These are phyloP conservation scores for Halcyon malimbica DNA, from an alignment of 2,113 vertebrate species.

Conservation along the genomic window DNA sequence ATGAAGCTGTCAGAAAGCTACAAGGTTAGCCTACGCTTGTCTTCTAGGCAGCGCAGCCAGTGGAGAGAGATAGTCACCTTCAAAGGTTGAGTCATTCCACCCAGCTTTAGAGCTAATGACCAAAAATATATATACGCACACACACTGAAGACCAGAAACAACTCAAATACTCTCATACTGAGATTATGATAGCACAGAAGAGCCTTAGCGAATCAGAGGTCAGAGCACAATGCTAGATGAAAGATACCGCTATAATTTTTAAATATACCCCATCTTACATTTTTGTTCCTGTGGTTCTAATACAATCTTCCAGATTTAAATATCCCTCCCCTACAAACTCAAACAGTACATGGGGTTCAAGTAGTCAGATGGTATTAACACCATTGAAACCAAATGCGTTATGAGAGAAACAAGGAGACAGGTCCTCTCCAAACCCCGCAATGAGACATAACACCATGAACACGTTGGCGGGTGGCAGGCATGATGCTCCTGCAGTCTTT, in stretches of 20 bases:
- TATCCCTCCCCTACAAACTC: neutral
- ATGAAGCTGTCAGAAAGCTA: slow-evolving; percentile 33
- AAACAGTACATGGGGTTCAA: neutral
- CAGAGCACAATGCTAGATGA: neutral
- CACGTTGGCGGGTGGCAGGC: neutral
- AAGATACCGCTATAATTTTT: neutral
- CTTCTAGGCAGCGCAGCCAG: neutral
- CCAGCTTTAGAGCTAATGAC: neutral
- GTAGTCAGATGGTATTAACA: neutral
- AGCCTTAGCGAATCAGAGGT: neutral
- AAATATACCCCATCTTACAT: neutral
- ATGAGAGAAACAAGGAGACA: neutral
- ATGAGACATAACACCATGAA: neutral
- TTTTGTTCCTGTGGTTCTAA: neutral
- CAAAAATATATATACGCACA: neutral
- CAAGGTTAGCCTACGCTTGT: neutral
- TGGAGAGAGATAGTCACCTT: neutral
- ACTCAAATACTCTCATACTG: neutral
- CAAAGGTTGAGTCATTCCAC: neutral
- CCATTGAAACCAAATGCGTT: neutral
- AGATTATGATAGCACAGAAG: neutral
- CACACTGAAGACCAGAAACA: neutral
- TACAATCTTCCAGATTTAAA: neutral
- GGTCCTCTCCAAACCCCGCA: neutral
- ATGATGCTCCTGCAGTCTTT: neutral